Conservation (phyloP, 2,797 vertebrate genomes). For the Arnoldichthys spilopterus region DNA sequence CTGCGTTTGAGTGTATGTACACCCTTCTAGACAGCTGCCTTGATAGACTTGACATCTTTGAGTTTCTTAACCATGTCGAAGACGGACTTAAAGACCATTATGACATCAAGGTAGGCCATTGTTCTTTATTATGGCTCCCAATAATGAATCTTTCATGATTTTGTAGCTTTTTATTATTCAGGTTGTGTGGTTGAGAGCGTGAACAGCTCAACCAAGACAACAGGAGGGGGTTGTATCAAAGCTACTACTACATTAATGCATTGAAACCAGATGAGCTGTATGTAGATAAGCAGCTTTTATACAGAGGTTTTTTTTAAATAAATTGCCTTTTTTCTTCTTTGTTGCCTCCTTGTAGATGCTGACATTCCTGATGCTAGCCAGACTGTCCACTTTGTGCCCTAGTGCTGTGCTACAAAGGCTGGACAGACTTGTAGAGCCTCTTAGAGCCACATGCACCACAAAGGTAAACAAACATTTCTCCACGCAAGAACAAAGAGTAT, state of each 20-base stretch:
- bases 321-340: conserved; percentile 2
- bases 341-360: conserved; percentile 78
- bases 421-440: conserved; percentile 94
- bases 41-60: conserved; percentile 91
- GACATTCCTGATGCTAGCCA: conserved; percentile 90
- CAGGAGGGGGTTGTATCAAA: conserved; percentile 19
- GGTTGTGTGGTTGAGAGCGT: conserved; percentile 11
- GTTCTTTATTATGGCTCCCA: not conserved
- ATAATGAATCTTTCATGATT: conserved; percentile 29
- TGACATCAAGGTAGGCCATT: conserved; percentile 86
- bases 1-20: conserved; percentile 93
- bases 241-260: conserved; percentile 11
- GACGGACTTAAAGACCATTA: conserved; percentile 93
- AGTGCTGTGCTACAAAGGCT: conserved; percentile 95
- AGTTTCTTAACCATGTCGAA: conserved; percentile 92
- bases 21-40: conserved; percentile 91
- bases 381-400: conserved; percentile 87
- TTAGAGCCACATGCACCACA: conserved; percentile 96
- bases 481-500: not conserved
- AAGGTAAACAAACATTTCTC: conserved; percentile 79
- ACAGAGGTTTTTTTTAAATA: not conserved
- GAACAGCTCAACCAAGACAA: conserved; percentile 24
- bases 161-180: conserved; percentile 19
- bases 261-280: not conserved
- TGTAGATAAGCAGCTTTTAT: not conserved